A percentile compares a stretch with the other conserved stretches of the same genome.
Conservation (phyloP, 2,888 invertebrate genomes). For the Lepidonotus clava region DNA sequence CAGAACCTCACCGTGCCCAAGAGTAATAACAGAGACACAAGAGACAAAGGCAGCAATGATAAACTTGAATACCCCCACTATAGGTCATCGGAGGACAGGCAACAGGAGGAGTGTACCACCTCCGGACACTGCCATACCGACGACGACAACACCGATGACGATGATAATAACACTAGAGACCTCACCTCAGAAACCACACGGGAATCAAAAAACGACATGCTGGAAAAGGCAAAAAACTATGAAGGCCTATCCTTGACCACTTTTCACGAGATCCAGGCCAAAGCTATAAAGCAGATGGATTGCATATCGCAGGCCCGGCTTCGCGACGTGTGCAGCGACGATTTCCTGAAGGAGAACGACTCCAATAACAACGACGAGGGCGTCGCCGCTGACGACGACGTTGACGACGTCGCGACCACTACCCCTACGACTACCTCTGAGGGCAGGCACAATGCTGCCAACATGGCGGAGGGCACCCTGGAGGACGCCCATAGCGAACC, state of each 20-base stretch:
- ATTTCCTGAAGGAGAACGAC: conserved; percentile 57
- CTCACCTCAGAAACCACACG: not conserved
- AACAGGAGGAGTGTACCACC: conserved; percentile 58
- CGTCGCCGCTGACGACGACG: not conserved
- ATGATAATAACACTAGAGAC: not conserved
- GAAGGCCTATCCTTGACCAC: conserved; percentile 33
- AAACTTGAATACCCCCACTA: not conserved
- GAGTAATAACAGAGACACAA: not conserved
- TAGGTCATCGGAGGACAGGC: conserved; percentile 30
- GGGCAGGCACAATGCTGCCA: no score
- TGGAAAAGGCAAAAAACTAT: conserved; percentile 38
- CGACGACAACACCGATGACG: conserved; percentile 41
- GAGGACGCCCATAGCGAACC: not conserved
- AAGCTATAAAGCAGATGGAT: conserved; percentile 89
- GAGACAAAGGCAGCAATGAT: not conserved
- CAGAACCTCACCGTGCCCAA: conserved; percentile 56
- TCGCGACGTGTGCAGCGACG: conserved; percentile 80
- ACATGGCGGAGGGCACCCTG: not conserved
- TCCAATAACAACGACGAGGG: conserved; percentile 34
- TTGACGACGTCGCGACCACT: not conserved
- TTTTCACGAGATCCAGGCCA: conserved; percentile 78
- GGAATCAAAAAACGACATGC: not conserved
- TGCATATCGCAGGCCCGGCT: conserved; percentile 90
- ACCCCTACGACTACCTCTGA: not conserved
- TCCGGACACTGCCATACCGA: conserved; percentile 41